Evolutionary conservation across 2,888 invertebrate species (phyloP).

Genomic region (Macrosiphum euphorbiae): DNA sequence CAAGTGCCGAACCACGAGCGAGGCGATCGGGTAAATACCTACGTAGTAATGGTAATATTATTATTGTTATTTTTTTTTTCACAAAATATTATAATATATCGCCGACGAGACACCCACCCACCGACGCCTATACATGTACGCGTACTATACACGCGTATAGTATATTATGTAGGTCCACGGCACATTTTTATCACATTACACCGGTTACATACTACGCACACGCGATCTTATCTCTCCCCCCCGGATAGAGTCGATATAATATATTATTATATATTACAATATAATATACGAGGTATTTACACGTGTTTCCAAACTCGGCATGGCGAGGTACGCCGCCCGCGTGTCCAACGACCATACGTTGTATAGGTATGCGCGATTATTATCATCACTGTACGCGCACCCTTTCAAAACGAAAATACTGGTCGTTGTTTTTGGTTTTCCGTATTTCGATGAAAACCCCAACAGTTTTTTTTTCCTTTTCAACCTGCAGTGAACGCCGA

Average conservation of each 20-base stretch:
- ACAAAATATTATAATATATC: background rate
- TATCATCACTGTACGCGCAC: background rate
- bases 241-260: background rate
- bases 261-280: background rate
- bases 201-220: conserved; percentile 22
- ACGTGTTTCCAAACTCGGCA: conserved; percentile 25
- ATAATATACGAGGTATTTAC: conserved; percentile 1
- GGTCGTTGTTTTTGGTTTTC: background rate
- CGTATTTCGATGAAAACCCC: background rate
- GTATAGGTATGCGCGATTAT: conserved; percentile 34
- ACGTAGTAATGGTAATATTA: background rate
- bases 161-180: background rate
- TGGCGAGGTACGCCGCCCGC: background rate
- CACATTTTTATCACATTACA: background rate
- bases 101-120: background rate
- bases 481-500: background rate
- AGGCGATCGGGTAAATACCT: background rate
- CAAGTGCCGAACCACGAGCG: background rate
- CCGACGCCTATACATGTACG: background rate
- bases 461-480: background rate
- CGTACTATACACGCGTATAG: background rate
- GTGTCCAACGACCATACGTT: background rate
- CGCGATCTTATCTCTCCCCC: conserved; percentile 38
- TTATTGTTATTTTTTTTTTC: background rate
- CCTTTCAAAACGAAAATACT: background rate